phyloP scores from a whole-genome alignment of 2,797 vertebrate genomes.

The Falco novaeseelandiae region DNA sequence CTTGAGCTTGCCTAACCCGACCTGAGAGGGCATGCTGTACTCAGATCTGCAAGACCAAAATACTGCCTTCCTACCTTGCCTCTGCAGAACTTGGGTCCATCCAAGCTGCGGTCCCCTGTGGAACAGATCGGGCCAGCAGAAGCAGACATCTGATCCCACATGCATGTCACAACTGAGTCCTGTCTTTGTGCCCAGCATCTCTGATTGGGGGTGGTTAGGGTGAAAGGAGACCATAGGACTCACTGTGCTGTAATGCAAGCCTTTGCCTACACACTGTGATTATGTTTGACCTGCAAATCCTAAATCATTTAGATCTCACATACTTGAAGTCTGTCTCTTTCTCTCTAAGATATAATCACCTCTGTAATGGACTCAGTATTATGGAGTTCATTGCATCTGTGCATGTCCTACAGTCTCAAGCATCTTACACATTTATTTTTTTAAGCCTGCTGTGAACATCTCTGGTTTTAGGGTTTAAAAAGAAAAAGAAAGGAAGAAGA shows the following conservation, averaged over 20 bases:
- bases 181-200: not conserved
- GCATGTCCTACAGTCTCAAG: not conserved
- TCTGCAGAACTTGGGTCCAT: accelerated
- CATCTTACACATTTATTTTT: not conserved
- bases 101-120: not conserved
- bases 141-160: not conserved
- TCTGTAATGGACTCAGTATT: not conserved
- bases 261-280: not conserved
- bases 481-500: not conserved
- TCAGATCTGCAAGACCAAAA: not conserved
- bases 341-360: not conserved
- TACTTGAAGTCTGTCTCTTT: not conserved
- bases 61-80: not conserved
- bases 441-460: not conserved
- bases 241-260: not conserved
- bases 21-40: not conserved
- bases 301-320: not conserved
- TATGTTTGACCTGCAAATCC: not conserved
- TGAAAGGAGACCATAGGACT: not conserved
- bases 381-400: not conserved
- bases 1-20: not conserved
- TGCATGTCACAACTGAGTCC: not conserved
- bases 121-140: not conserved
- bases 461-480: not conserved
- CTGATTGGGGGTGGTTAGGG: not conserved